Evolutionary conservation across 2,797 vertebrate species (phyloP).

Genomic region (Thaleichthys pacificus): DNA sequence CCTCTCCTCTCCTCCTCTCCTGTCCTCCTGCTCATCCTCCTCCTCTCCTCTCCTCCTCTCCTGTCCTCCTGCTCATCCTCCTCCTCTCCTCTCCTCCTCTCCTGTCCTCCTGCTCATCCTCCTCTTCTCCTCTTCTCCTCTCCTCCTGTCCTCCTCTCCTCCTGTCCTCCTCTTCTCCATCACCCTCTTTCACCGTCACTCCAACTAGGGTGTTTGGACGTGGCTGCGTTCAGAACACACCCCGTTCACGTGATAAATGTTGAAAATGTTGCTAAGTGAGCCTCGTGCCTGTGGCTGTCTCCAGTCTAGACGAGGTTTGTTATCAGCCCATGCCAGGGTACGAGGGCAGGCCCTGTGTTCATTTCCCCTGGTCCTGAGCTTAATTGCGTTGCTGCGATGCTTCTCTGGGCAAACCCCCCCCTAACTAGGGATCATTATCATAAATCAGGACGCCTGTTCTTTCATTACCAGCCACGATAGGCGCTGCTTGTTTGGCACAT

Average conservation of each 20-base stretch:
- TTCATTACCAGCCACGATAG: constrained; percentile 61
- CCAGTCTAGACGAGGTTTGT: constrained; percentile 1
- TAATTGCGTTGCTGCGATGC: constrained; percentile 1
- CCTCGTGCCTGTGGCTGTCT: neutral
- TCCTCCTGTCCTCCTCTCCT: neutral
- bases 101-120: too few relatives aligned
- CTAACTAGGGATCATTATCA: constrained; percentile 47
- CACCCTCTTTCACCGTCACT: neutral
- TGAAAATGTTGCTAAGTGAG: too few relatives aligned
- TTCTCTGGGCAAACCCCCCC: neutral
- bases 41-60: too few relatives aligned
- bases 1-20: too few relatives aligned
- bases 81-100: too few relatives aligned
- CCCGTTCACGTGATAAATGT: too few relatives aligned
- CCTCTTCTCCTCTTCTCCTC: too few relatives aligned
- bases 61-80: too few relatives aligned
- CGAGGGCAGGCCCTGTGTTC: constrained; percentile 19
- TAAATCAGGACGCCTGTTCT: constrained; percentile 63
- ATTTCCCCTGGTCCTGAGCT: constrained; percentile 46
- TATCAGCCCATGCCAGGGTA: constrained; percentile 27
- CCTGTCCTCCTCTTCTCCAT: neutral
- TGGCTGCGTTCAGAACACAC: too few relatives aligned
- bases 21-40: too few relatives aligned
- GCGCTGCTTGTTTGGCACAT: constrained; percentile 57
- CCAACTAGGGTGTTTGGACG: neutral